These are phyloP conservation scores for Cariama cristata DNA, from an alignment of 2,113 vertebrate genomes.

Conservation along the genomic window DNA sequence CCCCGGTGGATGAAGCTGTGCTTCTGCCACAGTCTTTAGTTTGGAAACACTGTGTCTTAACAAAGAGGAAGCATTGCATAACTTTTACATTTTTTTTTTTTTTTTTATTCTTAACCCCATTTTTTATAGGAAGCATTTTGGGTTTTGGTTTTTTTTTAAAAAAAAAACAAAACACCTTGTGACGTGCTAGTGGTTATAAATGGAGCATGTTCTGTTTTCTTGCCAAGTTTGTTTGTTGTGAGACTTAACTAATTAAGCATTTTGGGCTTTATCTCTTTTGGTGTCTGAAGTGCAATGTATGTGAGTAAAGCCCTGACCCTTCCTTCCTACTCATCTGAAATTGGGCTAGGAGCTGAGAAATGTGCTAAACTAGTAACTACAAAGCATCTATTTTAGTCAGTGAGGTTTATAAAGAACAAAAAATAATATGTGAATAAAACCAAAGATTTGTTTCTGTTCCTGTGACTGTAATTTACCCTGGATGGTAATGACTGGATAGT, in stretches of 20 bases:
- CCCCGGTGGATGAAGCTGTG: neutral
- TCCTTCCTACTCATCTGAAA: neutral
- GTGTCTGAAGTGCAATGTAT: neutral
- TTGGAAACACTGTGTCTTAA: neutral
- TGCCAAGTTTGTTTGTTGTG: neutral
- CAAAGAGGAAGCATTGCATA: neutral
- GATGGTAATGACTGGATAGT: neutral
- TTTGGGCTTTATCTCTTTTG: neutral
- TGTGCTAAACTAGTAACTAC: neutral
- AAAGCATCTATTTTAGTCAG: neutral
- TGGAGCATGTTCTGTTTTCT: neutral
- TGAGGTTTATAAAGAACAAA: neutral
- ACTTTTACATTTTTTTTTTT: too few species aligned
- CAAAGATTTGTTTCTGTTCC: neutral
- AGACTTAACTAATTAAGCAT: neutral
- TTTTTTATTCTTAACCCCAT: neutral
- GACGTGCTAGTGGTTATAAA: neutral
- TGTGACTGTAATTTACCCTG: neutral
- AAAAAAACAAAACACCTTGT: neutral
- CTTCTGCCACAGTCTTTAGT: neutral
- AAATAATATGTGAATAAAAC: neutral
- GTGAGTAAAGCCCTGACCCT: neutral
- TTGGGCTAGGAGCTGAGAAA: neutral
- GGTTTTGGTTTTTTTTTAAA: accelerated
- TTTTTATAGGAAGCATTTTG: neutral